phyloP scores from a whole-genome alignment of 2,113 vertebrate species.

The Pomatostomus ruficeps region DNA sequence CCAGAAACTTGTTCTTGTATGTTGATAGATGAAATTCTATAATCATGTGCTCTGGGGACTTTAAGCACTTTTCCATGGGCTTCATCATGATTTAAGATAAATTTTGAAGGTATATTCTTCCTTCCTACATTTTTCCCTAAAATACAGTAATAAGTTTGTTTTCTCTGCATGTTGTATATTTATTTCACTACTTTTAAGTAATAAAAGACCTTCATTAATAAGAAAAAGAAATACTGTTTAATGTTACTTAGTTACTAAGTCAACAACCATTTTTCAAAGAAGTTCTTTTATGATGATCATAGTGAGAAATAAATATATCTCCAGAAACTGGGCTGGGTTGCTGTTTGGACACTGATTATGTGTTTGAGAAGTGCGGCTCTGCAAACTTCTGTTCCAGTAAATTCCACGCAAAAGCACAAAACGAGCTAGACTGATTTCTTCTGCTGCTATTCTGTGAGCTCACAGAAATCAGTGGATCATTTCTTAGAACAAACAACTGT shows the following conservation, averaged over 20 bases:
- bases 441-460: background rate
- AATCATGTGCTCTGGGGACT: background rate
- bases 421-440: background rate
- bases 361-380: conserved; percentile 35
- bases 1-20: background rate
- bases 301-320: conserved; percentile 11
- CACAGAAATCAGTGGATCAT: background rate
- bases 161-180: background rate
- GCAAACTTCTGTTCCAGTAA: background rate
- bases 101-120: background rate
- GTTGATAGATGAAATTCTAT: background rate
- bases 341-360: conserved; percentile 35
- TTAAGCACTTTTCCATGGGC: background rate
- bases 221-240: background rate
- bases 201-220: background rate
- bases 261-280: background rate
- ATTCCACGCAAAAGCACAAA: background rate
- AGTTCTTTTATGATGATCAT: background rate
- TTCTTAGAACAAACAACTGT: conserved; percentile 4
- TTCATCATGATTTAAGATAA: background rate
- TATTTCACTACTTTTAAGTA: background rate
- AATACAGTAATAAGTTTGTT: background rate
- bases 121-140: background rate
- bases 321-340: conserved; percentile 38
- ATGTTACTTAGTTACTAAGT: background rate